phyloP scores from a whole-genome alignment of 2,113 vertebrate species.

The Ifrita kowaldi region DNA sequence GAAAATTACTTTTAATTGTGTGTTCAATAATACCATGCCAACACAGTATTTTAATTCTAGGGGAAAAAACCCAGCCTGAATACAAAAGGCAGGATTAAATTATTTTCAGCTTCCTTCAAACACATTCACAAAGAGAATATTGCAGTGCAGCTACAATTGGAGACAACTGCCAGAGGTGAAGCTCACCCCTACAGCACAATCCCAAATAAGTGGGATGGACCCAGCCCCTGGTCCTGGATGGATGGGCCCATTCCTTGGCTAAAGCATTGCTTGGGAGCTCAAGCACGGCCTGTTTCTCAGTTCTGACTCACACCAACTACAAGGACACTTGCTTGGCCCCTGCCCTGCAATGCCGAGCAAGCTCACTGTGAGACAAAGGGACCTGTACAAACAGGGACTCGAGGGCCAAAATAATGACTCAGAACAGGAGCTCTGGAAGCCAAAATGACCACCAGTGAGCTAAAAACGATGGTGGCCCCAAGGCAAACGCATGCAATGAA shows the following conservation, averaged over 20 bases:
- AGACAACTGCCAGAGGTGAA: background rate
- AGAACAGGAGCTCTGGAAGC: background rate
- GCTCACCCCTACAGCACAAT: background rate
- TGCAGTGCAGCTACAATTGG: background rate
- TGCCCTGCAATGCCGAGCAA: background rate
- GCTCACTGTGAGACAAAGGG: background rate
- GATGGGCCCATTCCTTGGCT: background rate
- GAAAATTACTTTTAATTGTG: background rate
- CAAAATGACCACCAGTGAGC: background rate
- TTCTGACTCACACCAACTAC: background rate
- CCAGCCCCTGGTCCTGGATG: background rate
- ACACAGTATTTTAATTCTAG: background rate
- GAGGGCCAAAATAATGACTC: background rate
- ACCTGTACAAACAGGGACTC: background rate
- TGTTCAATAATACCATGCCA: background rate
- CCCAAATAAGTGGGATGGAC: background rate
- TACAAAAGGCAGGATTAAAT: background rate
- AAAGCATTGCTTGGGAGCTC: fast-evolving
- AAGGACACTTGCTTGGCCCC: background rate
- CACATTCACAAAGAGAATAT: background rate
- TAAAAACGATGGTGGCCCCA: background rate
- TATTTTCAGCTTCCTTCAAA: background rate
- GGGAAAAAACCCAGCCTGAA: background rate
- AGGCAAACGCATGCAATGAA: background rate
- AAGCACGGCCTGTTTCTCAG: background rate